Conservation (phyloP, 2,888 invertebrate species). For the Rugalucina vietnamica region DNA sequence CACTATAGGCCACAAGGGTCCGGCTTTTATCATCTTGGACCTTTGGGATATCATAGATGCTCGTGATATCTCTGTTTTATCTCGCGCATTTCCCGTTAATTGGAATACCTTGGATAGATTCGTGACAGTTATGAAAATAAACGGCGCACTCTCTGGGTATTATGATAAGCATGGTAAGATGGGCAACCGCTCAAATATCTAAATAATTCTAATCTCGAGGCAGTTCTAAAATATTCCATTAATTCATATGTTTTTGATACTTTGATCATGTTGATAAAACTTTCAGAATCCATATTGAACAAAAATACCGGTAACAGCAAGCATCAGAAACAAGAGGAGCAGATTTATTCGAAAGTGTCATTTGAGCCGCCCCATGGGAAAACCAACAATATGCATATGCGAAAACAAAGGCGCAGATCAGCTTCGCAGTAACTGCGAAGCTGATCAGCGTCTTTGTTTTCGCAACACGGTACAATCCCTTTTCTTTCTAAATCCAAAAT, state of each 20-base stretch:
- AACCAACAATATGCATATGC: background rate
- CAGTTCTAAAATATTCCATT: conserved; percentile 6
- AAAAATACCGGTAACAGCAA: background rate
- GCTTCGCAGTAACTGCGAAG: background rate
- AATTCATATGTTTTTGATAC: background rate
- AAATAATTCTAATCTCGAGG: background rate
- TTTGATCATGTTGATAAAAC: background rate
- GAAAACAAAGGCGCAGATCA: background rate
- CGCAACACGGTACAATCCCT: no score
- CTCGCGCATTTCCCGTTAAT: conserved; percentile 34
- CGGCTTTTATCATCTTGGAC: conserved; percentile 42
- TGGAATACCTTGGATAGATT: conserved; percentile 39
- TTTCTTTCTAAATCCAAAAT: no score
- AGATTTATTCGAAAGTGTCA: background rate
- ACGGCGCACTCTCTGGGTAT: background rate
- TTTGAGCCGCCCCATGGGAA: background rate
- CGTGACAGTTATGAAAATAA: conserved; percentile 55
- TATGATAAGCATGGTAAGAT: background rate
- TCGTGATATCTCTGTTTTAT: background rate
- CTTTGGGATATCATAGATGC: conserved; percentile 44
- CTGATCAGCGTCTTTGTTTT: no score
- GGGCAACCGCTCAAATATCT: conserved; percentile 3
- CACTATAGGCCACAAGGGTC: conserved; percentile 51
- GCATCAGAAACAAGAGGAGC: background rate
- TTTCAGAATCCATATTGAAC: background rate